These are phyloP conservation scores for Bothrops jararaca DNA, from an alignment of 2,113 vertebrate species.

Conservation along the genomic window DNA sequence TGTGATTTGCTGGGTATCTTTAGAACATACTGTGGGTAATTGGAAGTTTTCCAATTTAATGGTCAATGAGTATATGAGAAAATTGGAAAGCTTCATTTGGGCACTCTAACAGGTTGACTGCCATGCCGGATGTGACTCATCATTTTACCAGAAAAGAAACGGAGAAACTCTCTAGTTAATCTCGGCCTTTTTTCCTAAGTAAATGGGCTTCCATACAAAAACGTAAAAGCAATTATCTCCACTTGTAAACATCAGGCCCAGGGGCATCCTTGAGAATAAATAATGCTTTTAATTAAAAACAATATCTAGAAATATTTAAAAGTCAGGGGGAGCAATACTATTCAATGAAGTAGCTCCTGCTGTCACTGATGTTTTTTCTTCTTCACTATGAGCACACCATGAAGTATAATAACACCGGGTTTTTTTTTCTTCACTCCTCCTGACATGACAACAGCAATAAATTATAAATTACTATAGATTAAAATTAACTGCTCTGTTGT, in stretches of 20 bases:
- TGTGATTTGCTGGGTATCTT: not conserved
- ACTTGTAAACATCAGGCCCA: not conserved
- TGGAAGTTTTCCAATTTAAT: not conserved
- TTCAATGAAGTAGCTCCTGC: not conserved
- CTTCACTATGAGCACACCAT: not conserved
- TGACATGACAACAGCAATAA: not conserved
- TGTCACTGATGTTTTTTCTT: not conserved
- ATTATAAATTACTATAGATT: not conserved
- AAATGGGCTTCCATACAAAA: not conserved
- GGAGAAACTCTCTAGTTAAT: not conserved
- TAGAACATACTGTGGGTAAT: not conserved
- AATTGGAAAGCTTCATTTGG: not conserved
- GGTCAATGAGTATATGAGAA: not conserved
- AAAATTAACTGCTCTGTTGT: not conserved
- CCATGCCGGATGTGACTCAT: not conserved
- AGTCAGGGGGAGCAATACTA: not conserved
- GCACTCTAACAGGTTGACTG: not conserved
- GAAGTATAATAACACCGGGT: not conserved
- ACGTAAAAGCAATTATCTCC: not conserved
- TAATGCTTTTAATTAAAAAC: not conserved
- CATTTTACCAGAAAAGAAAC: not conserved
- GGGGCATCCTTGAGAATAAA: not conserved
- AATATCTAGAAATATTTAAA: not conserved
- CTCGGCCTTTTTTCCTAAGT: not conserved
- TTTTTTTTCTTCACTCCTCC: not conserved